phyloP scores from a whole-genome alignment of 2,113 vertebrate species.

The Campylomormyrus tamandua region DNA sequence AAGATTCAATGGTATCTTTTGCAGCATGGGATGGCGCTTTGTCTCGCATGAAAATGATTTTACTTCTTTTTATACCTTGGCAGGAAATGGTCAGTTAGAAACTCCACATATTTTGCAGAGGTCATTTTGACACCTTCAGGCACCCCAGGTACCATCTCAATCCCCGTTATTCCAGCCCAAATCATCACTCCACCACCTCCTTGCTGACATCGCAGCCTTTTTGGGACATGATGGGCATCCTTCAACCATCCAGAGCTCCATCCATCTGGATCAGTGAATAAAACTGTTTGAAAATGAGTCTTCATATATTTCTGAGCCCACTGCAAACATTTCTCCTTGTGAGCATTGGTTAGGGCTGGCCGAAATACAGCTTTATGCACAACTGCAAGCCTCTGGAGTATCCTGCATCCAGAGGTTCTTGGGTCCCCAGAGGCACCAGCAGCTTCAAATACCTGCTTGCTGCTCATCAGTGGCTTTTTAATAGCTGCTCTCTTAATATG shows the following conservation, averaged over 20 bases:
- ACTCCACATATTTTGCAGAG: not conserved
- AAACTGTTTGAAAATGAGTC: no score
- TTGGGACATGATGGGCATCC: no score
- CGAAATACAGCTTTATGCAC: not conserved
- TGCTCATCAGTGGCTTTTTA: not conserved
- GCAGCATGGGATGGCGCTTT: not conserved
- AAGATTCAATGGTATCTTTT: not conserved
- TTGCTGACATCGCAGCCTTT: no score
- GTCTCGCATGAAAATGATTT: not conserved
- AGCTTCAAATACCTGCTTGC: not conserved
- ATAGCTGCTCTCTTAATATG: not conserved
- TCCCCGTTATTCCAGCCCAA: not conserved
- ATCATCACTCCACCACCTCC: no score
- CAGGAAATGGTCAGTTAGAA: no score
- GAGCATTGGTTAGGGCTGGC: not conserved
- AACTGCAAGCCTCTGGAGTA: not conserved
- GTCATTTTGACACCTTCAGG: not conserved
- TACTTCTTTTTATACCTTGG: not conserved
- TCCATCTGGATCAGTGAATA: no score
- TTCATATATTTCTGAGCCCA: no score
- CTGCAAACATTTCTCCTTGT: no score
- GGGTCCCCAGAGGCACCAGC: not conserved
- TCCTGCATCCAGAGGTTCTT: not conserved
- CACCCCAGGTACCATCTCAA: not conserved
- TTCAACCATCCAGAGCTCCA: no score